Percentiles rank a stretch among this genome's conserved stretches.
Evolutionary conservation across 2,113 vertebrate species (phyloP).

Genomic region (Ancistrus triradiatus): DNA sequence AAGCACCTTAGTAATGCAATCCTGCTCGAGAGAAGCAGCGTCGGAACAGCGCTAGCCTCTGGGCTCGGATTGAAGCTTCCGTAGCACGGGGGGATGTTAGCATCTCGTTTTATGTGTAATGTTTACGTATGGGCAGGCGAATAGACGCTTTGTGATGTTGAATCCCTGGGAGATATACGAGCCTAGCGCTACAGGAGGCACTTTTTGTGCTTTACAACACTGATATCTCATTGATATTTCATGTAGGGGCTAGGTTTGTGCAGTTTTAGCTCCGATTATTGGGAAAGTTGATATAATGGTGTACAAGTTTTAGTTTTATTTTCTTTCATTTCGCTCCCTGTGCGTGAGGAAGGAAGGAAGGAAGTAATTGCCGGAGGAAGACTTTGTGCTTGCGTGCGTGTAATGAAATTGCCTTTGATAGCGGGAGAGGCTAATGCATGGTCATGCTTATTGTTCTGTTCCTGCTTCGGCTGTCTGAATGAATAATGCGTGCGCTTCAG

Average conservation of each 20-base stretch:
- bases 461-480: conserved; percentile 35
- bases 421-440: conserved; percentile 32
- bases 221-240: background rate
- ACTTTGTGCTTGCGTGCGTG: conserved; percentile 7
- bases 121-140: no score
- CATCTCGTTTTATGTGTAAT: no score
- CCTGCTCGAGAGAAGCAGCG: conserved; percentile 20
- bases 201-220: no score
- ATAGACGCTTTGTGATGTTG: no score
- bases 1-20: conserved; percentile 14
- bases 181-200: no score
- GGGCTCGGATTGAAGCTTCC: background rate
- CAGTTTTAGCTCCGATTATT: background rate
- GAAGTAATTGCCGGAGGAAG: conserved; percentile 13
- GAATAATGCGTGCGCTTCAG: conserved; percentile 42
- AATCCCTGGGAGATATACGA: no score
- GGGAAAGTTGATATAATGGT: background rate
- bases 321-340: no score
- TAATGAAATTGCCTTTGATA: conserved; percentile 42
- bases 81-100: no score
- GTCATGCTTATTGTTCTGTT: conserved; percentile 43
- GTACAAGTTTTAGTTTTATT: background rate
- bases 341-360: background rate
- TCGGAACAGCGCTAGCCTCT: conserved; percentile 15
- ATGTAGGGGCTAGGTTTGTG: background rate